Conservation (phyloP, 2,888 invertebrate genomes). For the Acleris literana region DNA sequence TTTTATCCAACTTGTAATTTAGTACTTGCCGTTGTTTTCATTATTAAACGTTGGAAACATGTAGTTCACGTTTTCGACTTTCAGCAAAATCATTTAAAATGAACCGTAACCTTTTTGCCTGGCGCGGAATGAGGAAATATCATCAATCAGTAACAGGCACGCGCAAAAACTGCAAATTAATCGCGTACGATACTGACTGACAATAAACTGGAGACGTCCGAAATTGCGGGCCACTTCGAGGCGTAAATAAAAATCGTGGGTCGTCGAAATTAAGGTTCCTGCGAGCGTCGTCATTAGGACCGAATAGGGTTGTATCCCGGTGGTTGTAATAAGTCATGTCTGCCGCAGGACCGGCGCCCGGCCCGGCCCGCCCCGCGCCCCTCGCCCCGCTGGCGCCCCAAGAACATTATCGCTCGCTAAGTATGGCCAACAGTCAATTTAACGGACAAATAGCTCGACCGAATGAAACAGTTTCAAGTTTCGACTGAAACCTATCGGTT, state of each 20-base stretch:
- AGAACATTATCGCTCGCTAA: slow-evolving; percentile 73
- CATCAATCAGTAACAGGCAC: slow-evolving; percentile 40
- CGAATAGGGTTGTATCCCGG: slow-evolving; percentile 82
- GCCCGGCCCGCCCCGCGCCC: slow-evolving; percentile 53
- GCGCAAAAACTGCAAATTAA: slow-evolving; percentile 48
- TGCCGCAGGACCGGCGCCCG: slow-evolving; percentile 64
- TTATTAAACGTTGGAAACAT: not conserved
- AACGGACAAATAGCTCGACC: slow-evolving; percentile 68
- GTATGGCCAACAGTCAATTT: slow-evolving; percentile 79
- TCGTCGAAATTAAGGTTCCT: slow-evolving; percentile 80
- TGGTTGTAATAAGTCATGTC: slow-evolving; percentile 82
- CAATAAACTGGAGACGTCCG: slow-evolving; percentile 62
- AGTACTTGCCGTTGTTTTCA: not conserved
- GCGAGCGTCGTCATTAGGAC: slow-evolving; percentile 78
- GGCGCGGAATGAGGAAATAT: slow-evolving; percentile 29
- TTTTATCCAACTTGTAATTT: not conserved
- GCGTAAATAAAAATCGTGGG: slow-evolving; percentile 81
- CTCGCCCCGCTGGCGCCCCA: slow-evolving; percentile 56
- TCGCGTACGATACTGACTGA: slow-evolving; percentile 46
- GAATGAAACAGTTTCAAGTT: slow-evolving; percentile 63
- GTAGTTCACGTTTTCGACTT: not conserved
- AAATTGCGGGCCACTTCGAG: slow-evolving; percentile 74
- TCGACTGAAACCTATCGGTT: slow-evolving; percentile 38
- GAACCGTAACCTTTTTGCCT: slow-evolving; percentile 12
- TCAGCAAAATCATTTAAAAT: slow-evolving; percentile 6